phyloP scores from a whole-genome alignment of 2,113 vertebrate species.

The Cochlearius cochlearius region DNA sequence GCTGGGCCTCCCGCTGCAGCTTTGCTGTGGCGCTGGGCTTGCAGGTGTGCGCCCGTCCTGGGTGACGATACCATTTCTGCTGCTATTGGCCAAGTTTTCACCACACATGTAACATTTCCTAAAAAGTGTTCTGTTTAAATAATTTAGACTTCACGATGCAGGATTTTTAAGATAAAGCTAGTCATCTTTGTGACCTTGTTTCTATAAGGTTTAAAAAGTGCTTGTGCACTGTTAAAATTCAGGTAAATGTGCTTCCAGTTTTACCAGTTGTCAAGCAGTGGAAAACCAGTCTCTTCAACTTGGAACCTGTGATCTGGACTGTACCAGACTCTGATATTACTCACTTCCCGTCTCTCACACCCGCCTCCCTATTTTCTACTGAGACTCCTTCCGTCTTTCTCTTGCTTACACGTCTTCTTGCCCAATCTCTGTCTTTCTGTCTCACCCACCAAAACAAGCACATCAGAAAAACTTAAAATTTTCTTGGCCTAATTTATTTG shows the following conservation, averaged over 20 bases:
- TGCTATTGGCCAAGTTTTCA: background rate
- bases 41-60: background rate
- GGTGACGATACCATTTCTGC: accelerated
- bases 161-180: background rate
- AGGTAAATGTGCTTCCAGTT: background rate
- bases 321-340: background rate
- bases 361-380: background rate
- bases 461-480: background rate
- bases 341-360: background rate
- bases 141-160: background rate
- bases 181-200: background rate
- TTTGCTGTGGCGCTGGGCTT: background rate
- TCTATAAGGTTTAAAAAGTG: background rate
- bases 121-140: background rate
- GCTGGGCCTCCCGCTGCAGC: accelerated
- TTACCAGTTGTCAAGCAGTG: background rate
- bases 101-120: accelerated
- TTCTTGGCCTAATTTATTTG: background rate
- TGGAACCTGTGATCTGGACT: background rate
- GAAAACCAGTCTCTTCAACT: background rate
- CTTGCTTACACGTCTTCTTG: background rate
- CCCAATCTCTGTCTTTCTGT: background rate
- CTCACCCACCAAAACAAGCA: background rate
- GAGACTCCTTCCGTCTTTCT: background rate
- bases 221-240: background rate